Evolutionary conservation across 2,113 vertebrate species (phyloP).

Genomic region (Oryzias javanicus): DNA sequence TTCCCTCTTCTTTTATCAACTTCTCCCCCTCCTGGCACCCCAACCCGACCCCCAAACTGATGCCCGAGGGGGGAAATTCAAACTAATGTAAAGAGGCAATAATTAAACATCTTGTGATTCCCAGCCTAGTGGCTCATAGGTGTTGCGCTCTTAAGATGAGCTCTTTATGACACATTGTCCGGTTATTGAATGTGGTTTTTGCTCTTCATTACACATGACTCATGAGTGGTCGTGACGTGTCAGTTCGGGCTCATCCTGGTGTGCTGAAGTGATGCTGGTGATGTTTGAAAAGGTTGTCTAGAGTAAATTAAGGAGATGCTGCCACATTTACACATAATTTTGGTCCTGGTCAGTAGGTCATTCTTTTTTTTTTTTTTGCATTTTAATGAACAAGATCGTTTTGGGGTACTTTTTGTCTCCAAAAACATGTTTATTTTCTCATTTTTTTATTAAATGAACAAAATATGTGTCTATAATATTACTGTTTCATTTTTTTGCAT

Average conservation of each 20-base stretch:
- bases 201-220: slow-evolving; percentile 54
- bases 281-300: slow-evolving; percentile 24
- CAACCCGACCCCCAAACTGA: slow-evolving; percentile 33
- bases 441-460: too few relatives aligned
- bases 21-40: background rate
- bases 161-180: slow-evolving; percentile 71
- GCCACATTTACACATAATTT: background rate
- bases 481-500: too few relatives aligned
- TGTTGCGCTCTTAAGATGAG: slow-evolving; percentile 65
- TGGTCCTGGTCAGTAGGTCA: background rate
- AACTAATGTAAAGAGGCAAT: slow-evolving; percentile 74
- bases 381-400: background rate
- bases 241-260: slow-evolving; percentile 38
- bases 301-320: slow-evolving; percentile 19
- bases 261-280: slow-evolving; percentile 15
- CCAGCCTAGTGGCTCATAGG: slow-evolving; percentile 60
- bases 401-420: background rate
- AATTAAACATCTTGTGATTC: slow-evolving; percentile 66
- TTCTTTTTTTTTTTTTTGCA: background rate
- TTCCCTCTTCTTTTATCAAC: slow-evolving; percentile 36
- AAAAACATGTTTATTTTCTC: too few relatives aligned
- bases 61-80: slow-evolving; percentile 41
- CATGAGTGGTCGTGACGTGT: slow-evolving; percentile 51
- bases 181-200: slow-evolving; percentile 50
- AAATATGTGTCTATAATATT: too few relatives aligned